phyloP scores from a whole-genome alignment of 2,797 vertebrate genomes.

The Parauchenoglanis ngamensis region DNA sequence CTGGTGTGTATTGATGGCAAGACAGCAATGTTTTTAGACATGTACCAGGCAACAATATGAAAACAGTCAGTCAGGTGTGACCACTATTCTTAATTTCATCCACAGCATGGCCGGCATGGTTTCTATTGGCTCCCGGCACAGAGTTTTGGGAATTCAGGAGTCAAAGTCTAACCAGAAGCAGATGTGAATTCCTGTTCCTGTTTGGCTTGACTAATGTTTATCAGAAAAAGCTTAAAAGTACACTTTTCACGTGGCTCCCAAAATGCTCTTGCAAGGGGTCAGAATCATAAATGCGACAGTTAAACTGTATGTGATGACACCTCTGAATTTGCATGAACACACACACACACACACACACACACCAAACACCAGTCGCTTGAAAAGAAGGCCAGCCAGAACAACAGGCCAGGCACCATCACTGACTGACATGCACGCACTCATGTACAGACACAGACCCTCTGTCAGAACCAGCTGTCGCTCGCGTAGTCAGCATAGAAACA shows the following conservation, averaged over 20 bases:
- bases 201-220: background rate
- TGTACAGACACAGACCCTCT: background rate
- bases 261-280: background rate
- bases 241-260: background rate
- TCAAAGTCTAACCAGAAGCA: background rate
- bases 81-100: background rate
- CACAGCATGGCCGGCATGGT: background rate
- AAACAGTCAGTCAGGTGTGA: background rate
- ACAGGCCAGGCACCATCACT: background rate
- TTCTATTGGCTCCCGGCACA: background rate
- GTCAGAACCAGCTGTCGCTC: background rate
- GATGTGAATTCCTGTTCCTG: background rate
- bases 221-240: background rate
- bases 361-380: background rate
- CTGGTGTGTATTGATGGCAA: background rate
- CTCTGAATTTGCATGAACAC: slow-evolving; percentile 3
- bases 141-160: background rate
- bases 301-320: background rate
- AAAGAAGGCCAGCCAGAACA: background rate
- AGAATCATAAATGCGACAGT: background rate
- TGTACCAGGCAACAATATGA: background rate
- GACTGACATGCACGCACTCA: background rate
- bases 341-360: background rate
- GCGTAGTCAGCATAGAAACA: background rate
- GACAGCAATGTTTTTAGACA: background rate